These are phyloP conservation scores for Dipus sagitta DNA, from an alignment of 2,797 vertebrate genomes.

Conservation along the genomic window DNA sequence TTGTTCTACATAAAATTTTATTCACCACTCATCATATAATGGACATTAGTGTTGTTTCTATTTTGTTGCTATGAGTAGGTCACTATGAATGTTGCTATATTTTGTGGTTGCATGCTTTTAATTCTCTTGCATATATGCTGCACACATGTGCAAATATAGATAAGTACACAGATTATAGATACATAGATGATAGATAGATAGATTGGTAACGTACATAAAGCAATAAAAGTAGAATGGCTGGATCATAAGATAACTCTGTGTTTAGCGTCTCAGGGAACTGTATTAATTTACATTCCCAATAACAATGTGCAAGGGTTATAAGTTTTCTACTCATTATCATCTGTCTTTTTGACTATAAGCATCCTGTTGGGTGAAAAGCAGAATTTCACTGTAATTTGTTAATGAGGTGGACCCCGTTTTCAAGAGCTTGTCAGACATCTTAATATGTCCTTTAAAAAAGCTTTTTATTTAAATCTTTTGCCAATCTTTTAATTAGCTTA, in stretches of 20 bases:
- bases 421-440: slow-evolving; percentile 54
- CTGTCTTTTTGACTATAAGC: slow-evolving; percentile 56
- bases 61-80: slow-evolving; percentile 37
- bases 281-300: slow-evolving; percentile 17
- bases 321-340: slow-evolving; percentile 44
- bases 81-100: not conserved
- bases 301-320: slow-evolving; percentile 12
- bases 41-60: not conserved
- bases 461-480: slow-evolving; percentile 55
- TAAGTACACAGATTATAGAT: not conserved
- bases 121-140: slow-evolving; percentile 24
- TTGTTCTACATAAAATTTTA: not conserved
- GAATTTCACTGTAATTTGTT: slow-evolving; percentile 64
- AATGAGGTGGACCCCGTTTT: slow-evolving; percentile 66
- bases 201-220: not conserved
- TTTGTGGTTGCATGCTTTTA: slow-evolving; percentile 28
- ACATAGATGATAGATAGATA: not conserved
- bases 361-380: not conserved
- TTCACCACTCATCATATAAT: slow-evolving; percentile 10
- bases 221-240: slow-evolving; percentile 11
- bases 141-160: not conserved
- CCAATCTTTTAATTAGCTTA: slow-evolving; percentile 51
- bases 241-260: slow-evolving; percentile 1
- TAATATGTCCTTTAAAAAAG: slow-evolving; percentile 66
- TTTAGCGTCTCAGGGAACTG: slow-evolving; percentile 18